Percentiles rank a stretch among this genome's conserved stretches.
Conservation (phyloP, 2,888 invertebrate species). For the Merodon equestris region DNA sequence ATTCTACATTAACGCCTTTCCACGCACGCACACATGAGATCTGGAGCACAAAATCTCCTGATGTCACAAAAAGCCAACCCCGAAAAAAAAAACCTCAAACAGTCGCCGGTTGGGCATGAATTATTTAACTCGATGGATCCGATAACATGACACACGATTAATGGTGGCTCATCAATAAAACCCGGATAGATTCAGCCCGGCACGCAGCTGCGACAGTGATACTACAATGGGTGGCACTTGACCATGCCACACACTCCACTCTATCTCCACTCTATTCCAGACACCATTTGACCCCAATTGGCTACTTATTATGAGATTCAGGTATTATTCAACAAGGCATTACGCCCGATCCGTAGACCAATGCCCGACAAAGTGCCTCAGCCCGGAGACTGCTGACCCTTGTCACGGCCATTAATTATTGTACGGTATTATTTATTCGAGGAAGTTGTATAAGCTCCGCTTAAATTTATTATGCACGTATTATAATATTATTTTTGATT, state of each 20-base stretch:
- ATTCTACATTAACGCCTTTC: no score
- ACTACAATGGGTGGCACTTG: background rate
- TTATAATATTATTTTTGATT: slow-evolving; percentile 49
- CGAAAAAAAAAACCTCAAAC: no score
- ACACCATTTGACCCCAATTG: slow-evolving; percentile 35
- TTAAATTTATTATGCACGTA: slow-evolving; percentile 32
- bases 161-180: slow-evolving; percentile 37
- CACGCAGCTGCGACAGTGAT: background rate
- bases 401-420: slow-evolving; percentile 38
- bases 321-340: slow-evolving; percentile 40
- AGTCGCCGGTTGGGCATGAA: slow-evolving; percentile 20
- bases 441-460: slow-evolving; percentile 47
- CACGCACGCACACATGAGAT: no score
- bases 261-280: no score
- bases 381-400: no score
- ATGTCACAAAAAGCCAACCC: no score
- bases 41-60: no score
- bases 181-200: no score
- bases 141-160: slow-evolving; percentile 48
- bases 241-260: background rate
- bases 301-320: slow-evolving; percentile 41
- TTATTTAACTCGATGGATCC: slow-evolving; percentile 37
- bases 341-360: no score
- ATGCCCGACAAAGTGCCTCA: no score
- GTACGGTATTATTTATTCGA: slow-evolving; percentile 44